phyloP scores from a whole-genome alignment of 2,113 vertebrate genomes.

The Ascaphus truei region DNA sequence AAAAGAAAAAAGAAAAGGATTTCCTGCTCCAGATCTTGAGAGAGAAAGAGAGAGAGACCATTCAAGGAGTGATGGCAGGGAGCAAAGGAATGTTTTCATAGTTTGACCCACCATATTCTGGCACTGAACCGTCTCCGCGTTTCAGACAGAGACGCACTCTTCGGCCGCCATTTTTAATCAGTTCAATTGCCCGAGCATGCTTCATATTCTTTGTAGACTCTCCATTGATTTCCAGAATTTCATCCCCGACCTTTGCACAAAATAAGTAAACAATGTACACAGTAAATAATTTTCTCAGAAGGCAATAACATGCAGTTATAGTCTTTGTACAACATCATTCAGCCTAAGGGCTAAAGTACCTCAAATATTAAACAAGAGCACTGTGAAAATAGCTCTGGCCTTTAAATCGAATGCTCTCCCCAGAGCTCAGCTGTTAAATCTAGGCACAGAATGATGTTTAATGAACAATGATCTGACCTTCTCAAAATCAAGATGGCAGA shows the following conservation, averaged over 20 bases:
- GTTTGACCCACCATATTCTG: constrained; percentile 99
- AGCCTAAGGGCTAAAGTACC: not conserved
- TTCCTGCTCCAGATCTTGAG: constrained; percentile 70
- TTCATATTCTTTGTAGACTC: constrained; percentile 98
- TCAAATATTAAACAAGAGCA: not conserved
- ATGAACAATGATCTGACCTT: not conserved
- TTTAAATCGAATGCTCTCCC: not conserved
- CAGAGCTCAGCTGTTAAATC: not conserved
- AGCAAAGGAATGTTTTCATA: constrained; percentile 99
- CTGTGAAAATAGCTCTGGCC: not conserved
- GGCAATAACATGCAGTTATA: too few species aligned
- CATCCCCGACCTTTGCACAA: constrained; percentile 83
- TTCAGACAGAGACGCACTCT: constrained; percentile 92
- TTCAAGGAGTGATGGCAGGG: constrained; percentile 97
- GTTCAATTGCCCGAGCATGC: constrained; percentile 96
- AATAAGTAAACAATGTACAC: constrained; percentile 20
- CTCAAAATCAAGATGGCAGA: not conserved
- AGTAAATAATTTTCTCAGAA: not conserved
- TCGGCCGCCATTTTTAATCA: constrained; percentile 96
- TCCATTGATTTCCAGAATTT: constrained; percentile 98
- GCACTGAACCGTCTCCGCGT: constrained; percentile 95
- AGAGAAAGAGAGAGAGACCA: constrained; percentile 57
- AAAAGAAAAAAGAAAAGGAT: constrained; percentile 69
- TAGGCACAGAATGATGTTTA: not conserved
- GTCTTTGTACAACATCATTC: not conserved